A percentile compares a stretch with the other conserved stretches of the same genome.
These are phyloP conservation scores for Harpalus rubripes DNA, from an alignment of 2,888 invertebrate genomes.

Conservation along the genomic window DNA sequence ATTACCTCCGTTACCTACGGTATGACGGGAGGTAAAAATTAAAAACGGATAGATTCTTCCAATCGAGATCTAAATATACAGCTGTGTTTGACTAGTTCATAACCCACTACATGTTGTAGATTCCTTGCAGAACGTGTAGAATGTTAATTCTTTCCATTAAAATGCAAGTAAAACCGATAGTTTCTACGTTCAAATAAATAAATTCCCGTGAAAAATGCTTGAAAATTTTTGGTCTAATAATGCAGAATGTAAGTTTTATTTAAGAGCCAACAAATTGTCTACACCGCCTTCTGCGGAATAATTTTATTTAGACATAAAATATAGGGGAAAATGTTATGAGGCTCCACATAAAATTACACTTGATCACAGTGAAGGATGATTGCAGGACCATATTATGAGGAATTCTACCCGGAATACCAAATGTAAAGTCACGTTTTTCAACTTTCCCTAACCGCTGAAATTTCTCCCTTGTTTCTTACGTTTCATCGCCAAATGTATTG, in stretches of 20 bases:
- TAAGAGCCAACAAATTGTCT: slow-evolving; percentile 35
- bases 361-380: slow-evolving; percentile 38
- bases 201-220: background rate
- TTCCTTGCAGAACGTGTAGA: background rate
- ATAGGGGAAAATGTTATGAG: slow-evolving; percentile 37
- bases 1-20: no score
- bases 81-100: background rate
- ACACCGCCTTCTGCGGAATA: background rate
- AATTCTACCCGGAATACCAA: slow-evolving; percentile 6
- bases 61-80: background rate
- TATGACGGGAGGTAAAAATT: no score
- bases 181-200: background rate
- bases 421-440: slow-evolving; percentile 6
- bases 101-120: background rate
- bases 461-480: background rate
- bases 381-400: slow-evolving; percentile 8
- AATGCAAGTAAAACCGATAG: background rate
- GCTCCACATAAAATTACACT: slow-evolving; percentile 35
- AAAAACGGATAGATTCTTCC: background rate
- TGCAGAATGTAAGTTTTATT: slow-evolving; percentile 32
- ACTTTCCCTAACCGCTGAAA: slow-evolving; percentile 1
- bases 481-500: background rate
- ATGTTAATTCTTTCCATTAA: background rate
- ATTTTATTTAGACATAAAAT: slow-evolving; percentile 48
- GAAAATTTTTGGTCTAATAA: slow-evolving; percentile 17